Percentiles rank a stretch among this genome's conserved stretches.
Conservation (phyloP, 2,797 vertebrate species). For the Scarus forsteni region DNA sequence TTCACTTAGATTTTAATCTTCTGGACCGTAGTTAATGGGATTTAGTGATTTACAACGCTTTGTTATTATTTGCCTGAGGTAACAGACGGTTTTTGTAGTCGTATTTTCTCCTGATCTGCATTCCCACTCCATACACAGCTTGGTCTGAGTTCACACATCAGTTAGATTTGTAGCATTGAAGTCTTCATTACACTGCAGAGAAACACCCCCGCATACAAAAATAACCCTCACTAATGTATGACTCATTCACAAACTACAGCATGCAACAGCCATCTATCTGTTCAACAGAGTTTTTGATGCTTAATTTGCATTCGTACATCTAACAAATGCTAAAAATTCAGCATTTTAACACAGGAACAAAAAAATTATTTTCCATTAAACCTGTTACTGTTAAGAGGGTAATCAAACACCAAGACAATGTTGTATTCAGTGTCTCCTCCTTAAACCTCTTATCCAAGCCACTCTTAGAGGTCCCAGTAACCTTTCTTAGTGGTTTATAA, state of each 20-base stretch:
- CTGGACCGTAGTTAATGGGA: constrained; percentile 3
- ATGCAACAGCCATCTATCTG: neutral
- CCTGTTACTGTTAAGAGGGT: constrained; percentile 5
- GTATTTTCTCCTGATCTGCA: constrained; percentile 5
- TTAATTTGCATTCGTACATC: neutral
- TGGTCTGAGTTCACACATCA: neutral
- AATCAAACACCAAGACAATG: neutral
- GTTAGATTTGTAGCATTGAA: neutral
- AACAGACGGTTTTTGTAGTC: neutral
- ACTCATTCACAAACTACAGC: constrained; percentile 26
- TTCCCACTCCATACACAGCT: constrained; percentile 1
- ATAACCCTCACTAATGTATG: neutral
- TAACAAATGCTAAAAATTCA: constrained; percentile 28
- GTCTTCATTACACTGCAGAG: neutral
- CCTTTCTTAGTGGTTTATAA: constrained; percentile 49
- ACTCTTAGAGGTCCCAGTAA: constrained; percentile 16
- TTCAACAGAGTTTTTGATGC: neutral
- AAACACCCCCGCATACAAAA: constrained; percentile 1
- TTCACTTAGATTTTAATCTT: constrained; percentile 5
- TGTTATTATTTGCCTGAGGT: constrained; percentile 5
- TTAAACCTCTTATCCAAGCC: constrained; percentile 2
- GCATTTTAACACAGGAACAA: constrained; percentile 12
- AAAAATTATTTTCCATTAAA: constrained; percentile 12
- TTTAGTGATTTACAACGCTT: constrained; percentile 21
- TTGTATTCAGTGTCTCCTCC: constrained; percentile 15